Percentiles rank a stretch among this genome's conserved stretches.
These are phyloP conservation scores for Eremobia ochroleuca DNA, from an alignment of 2,888 invertebrate genomes.

Conservation along the genomic window DNA sequence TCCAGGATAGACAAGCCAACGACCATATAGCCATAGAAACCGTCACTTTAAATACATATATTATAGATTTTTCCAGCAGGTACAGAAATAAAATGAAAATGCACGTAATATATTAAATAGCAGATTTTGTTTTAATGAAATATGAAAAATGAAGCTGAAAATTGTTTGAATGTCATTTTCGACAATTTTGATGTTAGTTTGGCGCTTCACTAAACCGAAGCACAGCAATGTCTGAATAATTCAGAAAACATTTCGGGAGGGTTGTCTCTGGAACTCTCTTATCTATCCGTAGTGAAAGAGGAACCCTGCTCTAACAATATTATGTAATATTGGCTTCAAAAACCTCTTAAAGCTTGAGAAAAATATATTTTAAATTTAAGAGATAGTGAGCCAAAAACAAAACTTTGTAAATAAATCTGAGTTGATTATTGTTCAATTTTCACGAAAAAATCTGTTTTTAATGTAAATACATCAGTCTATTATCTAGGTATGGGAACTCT, in stretches of 20 bases:
- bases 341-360: no score
- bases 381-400: no score
- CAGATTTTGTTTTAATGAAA: no score
- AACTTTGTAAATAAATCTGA: no score
- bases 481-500: no score
- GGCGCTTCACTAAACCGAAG: neutral
- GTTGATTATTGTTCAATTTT: no score
- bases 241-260: neutral
- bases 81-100: neutral
- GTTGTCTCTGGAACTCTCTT: neutral
- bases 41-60: neutral
- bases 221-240: neutral
- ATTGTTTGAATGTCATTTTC: neutral
- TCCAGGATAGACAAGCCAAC: neutral
- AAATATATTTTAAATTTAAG: no score
- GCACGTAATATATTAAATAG: no score
- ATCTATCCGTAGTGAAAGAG: neutral
- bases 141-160: neutral
- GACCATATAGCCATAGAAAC: neutral
- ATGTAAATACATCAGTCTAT: no score
- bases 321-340: neutral
- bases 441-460: no score
- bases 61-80: neutral
- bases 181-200: neutral
- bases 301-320: neutral